A percentile compares a stretch with the other conserved stretches of the same genome.
These are phyloP conservation scores for Scaptomyza flava DNA, from an alignment of 2,888 invertebrate species.

Conservation along the genomic window DNA sequence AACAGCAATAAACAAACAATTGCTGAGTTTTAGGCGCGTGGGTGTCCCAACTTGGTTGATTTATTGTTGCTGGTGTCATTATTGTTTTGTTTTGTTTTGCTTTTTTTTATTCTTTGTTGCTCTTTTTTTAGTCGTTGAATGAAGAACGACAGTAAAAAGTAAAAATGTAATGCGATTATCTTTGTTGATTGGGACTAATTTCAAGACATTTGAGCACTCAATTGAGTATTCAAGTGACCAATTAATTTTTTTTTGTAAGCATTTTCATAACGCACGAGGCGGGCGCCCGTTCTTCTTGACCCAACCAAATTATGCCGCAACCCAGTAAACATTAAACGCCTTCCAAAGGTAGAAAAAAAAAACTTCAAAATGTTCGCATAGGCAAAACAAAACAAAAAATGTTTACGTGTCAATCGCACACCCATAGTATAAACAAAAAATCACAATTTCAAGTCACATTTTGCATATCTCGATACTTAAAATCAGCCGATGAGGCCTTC, in stretches of 20 bases:
- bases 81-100: constrained; percentile 2
- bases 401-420: constrained; percentile 38
- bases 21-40: constrained; percentile 26
- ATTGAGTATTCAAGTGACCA: constrained; percentile 15
- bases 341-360: background rate
- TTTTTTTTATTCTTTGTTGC: constrained; percentile 14
- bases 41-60: constrained; percentile 9
- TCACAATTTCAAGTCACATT: constrained; percentile 22
- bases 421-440: constrained; percentile 7
- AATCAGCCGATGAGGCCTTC: constrained; percentile 30
- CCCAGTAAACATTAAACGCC: constrained; percentile 8
- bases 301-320: constrained; percentile 12
- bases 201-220: constrained; percentile 5
- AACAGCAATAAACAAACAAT: constrained; percentile 10
- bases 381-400: constrained; percentile 13
- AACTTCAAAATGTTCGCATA: constrained; percentile 11
- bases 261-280: constrained; percentile 1
- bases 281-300: constrained; percentile 1
- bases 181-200: constrained; percentile 22
- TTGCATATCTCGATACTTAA: constrained; percentile 31
- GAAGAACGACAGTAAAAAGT: constrained; percentile 31
- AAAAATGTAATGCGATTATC: constrained; percentile 44
- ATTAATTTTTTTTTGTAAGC: constrained; percentile 6
- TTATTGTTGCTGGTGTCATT: constrained; percentile 3
- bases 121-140: constrained; percentile 29